Conservation (phyloP, 2,888 invertebrate species). For the Pachycephus smyrnensis region DNA sequence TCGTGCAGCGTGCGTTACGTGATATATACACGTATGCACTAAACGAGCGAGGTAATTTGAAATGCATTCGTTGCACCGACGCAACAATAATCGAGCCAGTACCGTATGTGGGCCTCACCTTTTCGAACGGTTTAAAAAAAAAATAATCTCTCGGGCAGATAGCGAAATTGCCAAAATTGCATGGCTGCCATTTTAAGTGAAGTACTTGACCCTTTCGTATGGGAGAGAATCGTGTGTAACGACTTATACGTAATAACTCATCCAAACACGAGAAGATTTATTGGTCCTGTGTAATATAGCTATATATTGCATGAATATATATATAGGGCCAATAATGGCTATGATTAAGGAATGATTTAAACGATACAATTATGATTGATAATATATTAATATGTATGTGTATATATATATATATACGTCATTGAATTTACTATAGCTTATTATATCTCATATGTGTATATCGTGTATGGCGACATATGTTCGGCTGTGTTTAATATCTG, state of each 20-base stretch:
- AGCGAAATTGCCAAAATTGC: slow-evolving; percentile 3
- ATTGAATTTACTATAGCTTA: not conserved
- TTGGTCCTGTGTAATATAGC: not conserved
- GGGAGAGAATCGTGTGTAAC: not conserved
- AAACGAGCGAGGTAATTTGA: not conserved
- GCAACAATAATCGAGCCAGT: not conserved
- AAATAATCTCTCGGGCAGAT: not conserved
- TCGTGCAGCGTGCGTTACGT: not conserved
- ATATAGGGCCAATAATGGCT: too few species aligned
- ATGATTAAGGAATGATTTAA: too few species aligned
- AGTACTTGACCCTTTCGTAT: not conserved
- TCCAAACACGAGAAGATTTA: not conserved
- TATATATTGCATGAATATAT: too few species aligned
- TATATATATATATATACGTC: too few species aligned
- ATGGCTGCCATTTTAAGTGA: not conserved
- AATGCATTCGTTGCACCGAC: not conserved
- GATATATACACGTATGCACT: not conserved
- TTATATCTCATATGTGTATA: not conserved
- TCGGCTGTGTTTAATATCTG: not conserved
- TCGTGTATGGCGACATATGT: not conserved
- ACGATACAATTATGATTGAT: too few species aligned
- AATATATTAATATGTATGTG: too few species aligned
- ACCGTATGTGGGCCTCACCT: not conserved
- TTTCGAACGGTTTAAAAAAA: not conserved
- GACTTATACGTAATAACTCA: not conserved